Evolutionary conservation across 1,140 invertebrate species (phyloP).

Genomic region (Diorhabda carinulata): DNA sequence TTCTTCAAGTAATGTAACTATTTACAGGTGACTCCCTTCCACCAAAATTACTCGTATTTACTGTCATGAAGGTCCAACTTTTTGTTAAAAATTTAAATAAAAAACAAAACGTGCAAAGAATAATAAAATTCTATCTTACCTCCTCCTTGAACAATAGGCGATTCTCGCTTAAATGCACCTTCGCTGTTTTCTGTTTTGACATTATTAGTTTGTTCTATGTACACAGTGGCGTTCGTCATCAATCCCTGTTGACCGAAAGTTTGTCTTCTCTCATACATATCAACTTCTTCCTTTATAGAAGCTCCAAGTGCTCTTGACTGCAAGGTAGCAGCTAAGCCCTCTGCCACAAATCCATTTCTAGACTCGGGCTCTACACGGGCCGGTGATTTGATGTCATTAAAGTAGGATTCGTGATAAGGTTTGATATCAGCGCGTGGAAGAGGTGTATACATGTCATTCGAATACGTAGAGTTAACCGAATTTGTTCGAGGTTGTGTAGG

Average conservation of each 20-base stretch:
- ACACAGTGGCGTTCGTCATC: constrained; percentile 8
- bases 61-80: too few species aligned
- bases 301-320: constrained; percentile 69
- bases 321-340: constrained; percentile 75
- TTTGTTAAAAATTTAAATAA: not conserved
- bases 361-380: constrained; percentile 53
- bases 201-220: constrained; percentile 1
- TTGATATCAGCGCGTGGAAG: constrained; percentile 69
- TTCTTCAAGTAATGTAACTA: too few species aligned
- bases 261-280: constrained; percentile 35
- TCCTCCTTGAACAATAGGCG: constrained; percentile 43
- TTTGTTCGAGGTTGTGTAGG: constrained; percentile 30
- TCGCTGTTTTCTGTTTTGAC: constrained; percentile 32
- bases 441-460: constrained; percentile 56
- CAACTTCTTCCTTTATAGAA: constrained; percentile 43
- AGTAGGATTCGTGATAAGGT: constrained; percentile 68
- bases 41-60: too few species aligned
- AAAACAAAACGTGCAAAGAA: not conserved
- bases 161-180: constrained; percentile 44
- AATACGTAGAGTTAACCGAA: constrained; percentile 32
- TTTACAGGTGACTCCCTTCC: too few species aligned
- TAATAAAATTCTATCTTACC: not conserved
- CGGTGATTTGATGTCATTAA: constrained; percentile 58
- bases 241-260: constrained; percentile 4
- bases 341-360: constrained; percentile 47